Conservation (phyloP, 2,888 invertebrate genomes). For the Myathropa florea region DNA sequence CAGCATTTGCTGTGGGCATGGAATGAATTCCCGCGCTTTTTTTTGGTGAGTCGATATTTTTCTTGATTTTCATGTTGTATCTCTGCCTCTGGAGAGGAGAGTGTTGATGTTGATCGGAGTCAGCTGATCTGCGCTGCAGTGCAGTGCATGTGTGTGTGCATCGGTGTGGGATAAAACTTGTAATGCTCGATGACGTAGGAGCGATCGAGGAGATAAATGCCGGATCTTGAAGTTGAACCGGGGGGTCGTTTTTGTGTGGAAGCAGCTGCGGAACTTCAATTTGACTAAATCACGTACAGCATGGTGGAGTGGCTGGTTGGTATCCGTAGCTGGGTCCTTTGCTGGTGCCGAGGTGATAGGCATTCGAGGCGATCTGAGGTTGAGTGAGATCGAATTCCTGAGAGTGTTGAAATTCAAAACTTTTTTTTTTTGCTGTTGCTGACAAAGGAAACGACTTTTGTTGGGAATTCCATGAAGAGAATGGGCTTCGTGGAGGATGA, state of each 20-base stretch:
- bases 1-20: conserved; percentile 18
- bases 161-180: conserved; percentile 4
- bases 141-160: background rate
- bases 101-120: conserved; percentile 41
- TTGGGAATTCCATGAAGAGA: background rate
- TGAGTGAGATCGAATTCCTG: background rate
- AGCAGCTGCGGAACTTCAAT: conserved; percentile 20
- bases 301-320: background rate
- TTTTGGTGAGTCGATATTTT: background rate
- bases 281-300: background rate
- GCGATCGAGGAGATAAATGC: conserved; percentile 47
- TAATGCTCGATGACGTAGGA: conserved; percentile 46
- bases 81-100: too few relatives aligned
- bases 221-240: conserved; percentile 64
- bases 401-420: background rate
- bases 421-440: too few relatives aligned
- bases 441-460: too few relatives aligned
- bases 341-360: background rate
- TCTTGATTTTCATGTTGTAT: background rate
- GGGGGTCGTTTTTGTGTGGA: conserved; percentile 3
- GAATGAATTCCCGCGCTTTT: conserved; percentile 62
- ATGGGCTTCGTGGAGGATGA: background rate
- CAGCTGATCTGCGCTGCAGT: conserved; percentile 49
- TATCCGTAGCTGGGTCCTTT: background rate
- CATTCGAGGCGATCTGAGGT: background rate